These are phyloP conservation scores for Chitala chitala DNA, from an alignment of 2,113 vertebrate species.

Conservation along the genomic window DNA sequence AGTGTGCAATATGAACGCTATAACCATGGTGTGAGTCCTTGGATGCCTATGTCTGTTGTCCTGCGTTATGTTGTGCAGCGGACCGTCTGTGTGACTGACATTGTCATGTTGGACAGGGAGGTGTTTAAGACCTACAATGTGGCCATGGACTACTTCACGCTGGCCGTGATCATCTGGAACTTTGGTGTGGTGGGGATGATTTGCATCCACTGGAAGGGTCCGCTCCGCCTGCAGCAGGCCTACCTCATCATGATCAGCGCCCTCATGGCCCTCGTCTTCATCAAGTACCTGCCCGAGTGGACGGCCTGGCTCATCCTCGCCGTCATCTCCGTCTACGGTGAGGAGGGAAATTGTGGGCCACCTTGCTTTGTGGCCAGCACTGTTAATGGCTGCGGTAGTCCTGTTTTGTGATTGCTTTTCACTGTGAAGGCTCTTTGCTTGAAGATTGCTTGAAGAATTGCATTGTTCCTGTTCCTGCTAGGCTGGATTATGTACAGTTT, in stretches of 20 bases:
- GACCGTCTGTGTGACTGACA: neutral
- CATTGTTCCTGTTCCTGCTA: too few relatives aligned
- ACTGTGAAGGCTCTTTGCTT: too few relatives aligned
- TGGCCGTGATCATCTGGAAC: conserved; percentile 90
- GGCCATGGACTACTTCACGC: conserved; percentile 90
- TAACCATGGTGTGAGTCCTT: neutral
- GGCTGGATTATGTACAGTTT: too few relatives aligned
- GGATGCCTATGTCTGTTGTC: neutral
- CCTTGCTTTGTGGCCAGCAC: neutral
- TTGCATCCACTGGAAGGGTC: conserved; percentile 97
- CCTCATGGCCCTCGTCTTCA: conserved; percentile 97
- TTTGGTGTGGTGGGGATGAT: conserved; percentile 98
- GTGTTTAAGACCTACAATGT: conserved; percentile 98
- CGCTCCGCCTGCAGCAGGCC: conserved; percentile 90
- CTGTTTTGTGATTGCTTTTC: too few relatives aligned
- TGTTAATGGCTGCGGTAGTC: neutral
- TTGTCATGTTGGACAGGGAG: conserved; percentile 62
- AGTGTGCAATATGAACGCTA: too few relatives aligned
- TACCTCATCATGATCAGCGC: conserved; percentile 99
- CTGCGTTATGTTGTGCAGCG: neutral
- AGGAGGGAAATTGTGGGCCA: conserved; percentile 37
- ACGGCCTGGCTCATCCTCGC: conserved; percentile 96
- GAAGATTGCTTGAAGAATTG: too few relatives aligned
- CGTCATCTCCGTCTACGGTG: conserved; percentile 96
- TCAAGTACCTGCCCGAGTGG: conserved; percentile 98